These are phyloP conservation scores for Leucoptera coffeella DNA, from an alignment of 2,888 invertebrate genomes.

Conservation along the genomic window DNA sequence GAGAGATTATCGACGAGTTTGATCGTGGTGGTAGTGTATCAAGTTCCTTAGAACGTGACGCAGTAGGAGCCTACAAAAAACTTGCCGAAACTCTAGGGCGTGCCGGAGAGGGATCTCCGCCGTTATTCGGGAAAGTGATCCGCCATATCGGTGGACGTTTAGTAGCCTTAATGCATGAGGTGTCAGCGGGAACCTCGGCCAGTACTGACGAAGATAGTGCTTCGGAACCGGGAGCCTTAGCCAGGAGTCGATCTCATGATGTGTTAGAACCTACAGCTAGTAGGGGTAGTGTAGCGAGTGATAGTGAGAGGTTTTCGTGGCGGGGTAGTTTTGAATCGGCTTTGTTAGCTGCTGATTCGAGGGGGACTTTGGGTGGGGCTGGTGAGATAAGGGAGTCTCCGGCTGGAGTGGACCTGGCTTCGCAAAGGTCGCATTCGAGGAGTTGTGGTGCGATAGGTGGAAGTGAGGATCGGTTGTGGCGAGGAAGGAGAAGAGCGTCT, in stretches of 20 bases:
- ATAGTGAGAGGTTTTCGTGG: constrained; percentile 87
- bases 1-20: constrained; percentile 82
- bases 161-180: constrained; percentile 88
- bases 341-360: constrained; percentile 77
- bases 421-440: constrained; percentile 71
- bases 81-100: constrained; percentile 79
- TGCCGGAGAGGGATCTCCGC: constrained; percentile 67
- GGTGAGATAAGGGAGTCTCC: constrained; percentile 76
- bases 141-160: constrained; percentile 83
- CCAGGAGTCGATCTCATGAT: constrained; percentile 79
- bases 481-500: constrained; percentile 36
- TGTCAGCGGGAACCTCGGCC: constrained; percentile 71
- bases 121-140: constrained; percentile 85
- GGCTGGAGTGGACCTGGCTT: constrained; percentile 76
- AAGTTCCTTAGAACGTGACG: constrained; percentile 62
- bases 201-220: constrained; percentile 70
- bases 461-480: constrained; percentile 50
- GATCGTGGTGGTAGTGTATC: constrained; percentile 64
- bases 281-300: constrained; percentile 68
- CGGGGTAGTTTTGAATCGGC: constrained; percentile 91
- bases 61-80: constrained; percentile 82
- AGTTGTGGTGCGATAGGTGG: constrained; percentile 84
- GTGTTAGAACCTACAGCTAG: constrained; percentile 58
- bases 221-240: constrained; percentile 61
- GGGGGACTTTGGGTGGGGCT: constrained; percentile 68